Conservation (phyloP, 2,888 invertebrate genomes). For the Xestobium rufovillosum region DNA sequence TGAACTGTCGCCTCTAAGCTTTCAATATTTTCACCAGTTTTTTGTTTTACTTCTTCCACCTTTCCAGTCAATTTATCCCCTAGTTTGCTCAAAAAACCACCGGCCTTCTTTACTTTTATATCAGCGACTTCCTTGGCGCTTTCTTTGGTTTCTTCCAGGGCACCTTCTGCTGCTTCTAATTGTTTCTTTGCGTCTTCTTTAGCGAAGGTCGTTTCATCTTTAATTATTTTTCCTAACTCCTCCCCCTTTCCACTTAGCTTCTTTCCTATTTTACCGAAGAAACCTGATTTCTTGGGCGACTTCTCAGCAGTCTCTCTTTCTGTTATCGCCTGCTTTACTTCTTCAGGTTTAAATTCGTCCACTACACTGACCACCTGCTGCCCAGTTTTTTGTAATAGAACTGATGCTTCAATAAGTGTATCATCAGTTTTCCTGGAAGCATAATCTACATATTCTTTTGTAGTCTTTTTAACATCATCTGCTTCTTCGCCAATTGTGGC, state of each 20-base stretch:
- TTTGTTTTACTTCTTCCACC: constrained; percentile 4
- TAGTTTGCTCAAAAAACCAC: too few species aligned
- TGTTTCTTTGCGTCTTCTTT: constrained; percentile 1
- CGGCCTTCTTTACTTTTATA: too few species aligned
- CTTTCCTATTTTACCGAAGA: constrained; percentile 4
- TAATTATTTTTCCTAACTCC: background rate
- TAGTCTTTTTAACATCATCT: constrained; percentile 3
- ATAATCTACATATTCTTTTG: constrained; percentile 1
- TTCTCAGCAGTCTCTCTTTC: too few species aligned
- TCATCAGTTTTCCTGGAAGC: too few species aligned
- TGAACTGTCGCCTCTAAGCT: constrained; percentile 2
- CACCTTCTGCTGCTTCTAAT: background rate
- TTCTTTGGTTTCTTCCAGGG: background rate
- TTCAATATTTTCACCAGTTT: background rate
- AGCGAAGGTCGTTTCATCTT: background rate
- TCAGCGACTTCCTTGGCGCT: constrained; percentile 13
- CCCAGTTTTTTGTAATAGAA: too few species aligned
- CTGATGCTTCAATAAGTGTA: too few species aligned
- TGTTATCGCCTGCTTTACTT: too few species aligned
- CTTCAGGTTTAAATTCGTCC: too few species aligned
- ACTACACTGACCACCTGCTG: too few species aligned
- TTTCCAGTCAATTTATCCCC: constrained; percentile 8
- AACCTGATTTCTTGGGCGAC: constrained; percentile 13
- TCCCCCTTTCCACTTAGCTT: background rate
- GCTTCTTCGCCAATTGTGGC: background rate